Percentiles rank a stretch among this genome's conserved stretches.
phyloP scores from a whole-genome alignment of 2,888 invertebrate genomes.

The Herminia tarsipennalis region DNA sequence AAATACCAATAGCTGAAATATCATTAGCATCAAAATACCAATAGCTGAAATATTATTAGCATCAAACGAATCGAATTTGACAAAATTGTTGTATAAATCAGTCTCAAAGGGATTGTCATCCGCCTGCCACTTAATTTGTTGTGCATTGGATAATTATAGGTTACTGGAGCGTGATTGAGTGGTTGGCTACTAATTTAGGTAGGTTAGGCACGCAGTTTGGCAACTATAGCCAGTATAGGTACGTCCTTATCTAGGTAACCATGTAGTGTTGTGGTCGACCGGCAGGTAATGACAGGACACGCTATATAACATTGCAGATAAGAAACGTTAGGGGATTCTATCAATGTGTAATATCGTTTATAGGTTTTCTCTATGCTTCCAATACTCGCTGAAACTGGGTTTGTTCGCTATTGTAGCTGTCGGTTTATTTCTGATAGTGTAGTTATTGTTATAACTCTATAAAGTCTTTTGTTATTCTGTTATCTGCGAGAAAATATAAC shows the following conservation, averaged over 20 bases:
- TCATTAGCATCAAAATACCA: neutral
- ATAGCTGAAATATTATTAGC: constrained; percentile 5
- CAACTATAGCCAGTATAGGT: constrained; percentile 1
- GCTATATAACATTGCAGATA: constrained; percentile 11
- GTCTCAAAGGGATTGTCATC: constrained; percentile 18
- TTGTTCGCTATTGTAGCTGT: neutral
- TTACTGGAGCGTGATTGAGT: constrained; percentile 49
- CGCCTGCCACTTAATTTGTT: constrained; percentile 32
- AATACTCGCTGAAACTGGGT: neutral
- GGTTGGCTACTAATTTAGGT: constrained; percentile 47
- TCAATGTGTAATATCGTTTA: constrained; percentile 26
- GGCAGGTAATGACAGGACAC: constrained; percentile 30
- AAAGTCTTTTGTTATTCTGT: no score
- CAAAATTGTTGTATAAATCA: constrained; percentile 24
- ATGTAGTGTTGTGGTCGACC: constrained; percentile 12
- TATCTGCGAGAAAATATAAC: no score
- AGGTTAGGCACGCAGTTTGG: constrained; percentile 34
- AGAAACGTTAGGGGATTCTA: constrained; percentile 20
- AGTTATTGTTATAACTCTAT: neutral
- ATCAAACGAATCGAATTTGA: constrained; percentile 3
- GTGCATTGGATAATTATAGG: constrained; percentile 30
- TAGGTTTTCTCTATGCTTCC: constrained; percentile 7
- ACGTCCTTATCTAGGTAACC: constrained; percentile 13
- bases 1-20: neutral
- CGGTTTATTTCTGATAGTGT: neutral